phyloP scores from a whole-genome alignment of 2,888 invertebrate genomes.

The Caradrina clavipalpis region DNA sequence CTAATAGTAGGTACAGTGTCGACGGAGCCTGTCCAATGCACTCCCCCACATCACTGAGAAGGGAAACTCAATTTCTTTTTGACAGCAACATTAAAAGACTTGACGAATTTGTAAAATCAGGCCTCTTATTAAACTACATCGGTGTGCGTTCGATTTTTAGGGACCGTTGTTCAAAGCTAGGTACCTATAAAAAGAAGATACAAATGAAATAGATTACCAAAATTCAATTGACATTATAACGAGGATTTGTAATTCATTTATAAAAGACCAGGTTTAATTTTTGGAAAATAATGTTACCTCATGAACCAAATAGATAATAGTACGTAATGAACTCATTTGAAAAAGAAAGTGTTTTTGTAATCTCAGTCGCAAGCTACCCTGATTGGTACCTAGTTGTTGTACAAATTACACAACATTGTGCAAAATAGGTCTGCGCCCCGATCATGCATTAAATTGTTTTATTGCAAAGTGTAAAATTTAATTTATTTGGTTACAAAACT shows the following conservation, averaged over 20 bases:
- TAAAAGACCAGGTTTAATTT: not conserved
- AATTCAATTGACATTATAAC: not conserved
- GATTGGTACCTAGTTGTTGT: not conserved
- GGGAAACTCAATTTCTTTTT: constrained; percentile 85
- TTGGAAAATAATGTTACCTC: not conserved
- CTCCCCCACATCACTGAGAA: constrained; percentile 75
- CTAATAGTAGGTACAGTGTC: constrained; percentile 81
- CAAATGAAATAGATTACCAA: no score
- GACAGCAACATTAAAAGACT: constrained; percentile 78
- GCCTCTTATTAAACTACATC: constrained; percentile 27
- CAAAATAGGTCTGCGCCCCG: constrained; percentile 2
- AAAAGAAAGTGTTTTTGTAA: not conserved
- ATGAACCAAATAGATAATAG: not conserved
- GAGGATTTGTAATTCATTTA: not conserved
- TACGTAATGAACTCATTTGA: not conserved
- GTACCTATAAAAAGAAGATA: no score
- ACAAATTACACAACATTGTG: not conserved
- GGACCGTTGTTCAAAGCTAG: not conserved
- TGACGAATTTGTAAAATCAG: constrained; percentile 66
- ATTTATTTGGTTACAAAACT: not conserved
- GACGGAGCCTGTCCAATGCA: constrained; percentile 78
- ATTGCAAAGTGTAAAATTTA: not conserved
- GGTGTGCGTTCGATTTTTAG: constrained; percentile 16
- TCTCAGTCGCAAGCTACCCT: not conserved
- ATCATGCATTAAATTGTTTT: constrained; percentile 30